Evolutionary conservation across 2,888 invertebrate genomes (phyloP).

Genomic region (Priocnemis perturbator): DNA sequence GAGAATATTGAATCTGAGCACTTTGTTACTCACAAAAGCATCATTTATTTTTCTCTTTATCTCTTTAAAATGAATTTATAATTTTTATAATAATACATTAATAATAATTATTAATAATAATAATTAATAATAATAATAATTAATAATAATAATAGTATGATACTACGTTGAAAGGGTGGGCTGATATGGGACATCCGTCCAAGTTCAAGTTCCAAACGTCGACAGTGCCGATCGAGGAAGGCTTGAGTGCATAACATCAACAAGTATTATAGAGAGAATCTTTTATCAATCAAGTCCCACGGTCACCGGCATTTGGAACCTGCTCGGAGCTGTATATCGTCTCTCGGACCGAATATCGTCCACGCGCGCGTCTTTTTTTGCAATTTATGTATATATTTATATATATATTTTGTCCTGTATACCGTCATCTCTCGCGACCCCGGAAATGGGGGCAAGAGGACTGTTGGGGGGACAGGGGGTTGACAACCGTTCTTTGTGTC

Average conservation of each 20-base stretch:
- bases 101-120: constrained; percentile 60
- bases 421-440: constrained; percentile 32
- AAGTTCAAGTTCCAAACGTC: constrained; percentile 68
- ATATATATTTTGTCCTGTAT: constrained; percentile 26
- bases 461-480: constrained; percentile 15
- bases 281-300: neutral
- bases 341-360: constrained; percentile 33
- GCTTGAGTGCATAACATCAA: constrained; percentile 13
- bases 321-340: constrained; percentile 41
- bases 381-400: constrained; percentile 5
- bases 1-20: constrained; percentile 16
- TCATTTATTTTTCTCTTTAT: constrained; percentile 73
- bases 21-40: constrained; percentile 73
- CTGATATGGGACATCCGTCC: constrained; percentile 65
- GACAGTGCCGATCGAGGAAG: constrained; percentile 27
- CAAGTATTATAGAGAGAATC: constrained; percentile 6
- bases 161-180: constrained; percentile 56
- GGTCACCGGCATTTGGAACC: constrained; percentile 52
- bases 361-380: constrained; percentile 17
- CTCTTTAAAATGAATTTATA: constrained; percentile 74
- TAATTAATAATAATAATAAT: constrained; percentile 64
- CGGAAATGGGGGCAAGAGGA: constrained; percentile 7
- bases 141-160: constrained; percentile 66
- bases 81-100: constrained; percentile 73
- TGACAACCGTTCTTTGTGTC: constrained; percentile 28